Evolutionary conservation across 2,888 invertebrate genomes (phyloP), one percentile per base, ranked within the genome.

Genomic region (Caenorhabditis parvicauda): DNA sequence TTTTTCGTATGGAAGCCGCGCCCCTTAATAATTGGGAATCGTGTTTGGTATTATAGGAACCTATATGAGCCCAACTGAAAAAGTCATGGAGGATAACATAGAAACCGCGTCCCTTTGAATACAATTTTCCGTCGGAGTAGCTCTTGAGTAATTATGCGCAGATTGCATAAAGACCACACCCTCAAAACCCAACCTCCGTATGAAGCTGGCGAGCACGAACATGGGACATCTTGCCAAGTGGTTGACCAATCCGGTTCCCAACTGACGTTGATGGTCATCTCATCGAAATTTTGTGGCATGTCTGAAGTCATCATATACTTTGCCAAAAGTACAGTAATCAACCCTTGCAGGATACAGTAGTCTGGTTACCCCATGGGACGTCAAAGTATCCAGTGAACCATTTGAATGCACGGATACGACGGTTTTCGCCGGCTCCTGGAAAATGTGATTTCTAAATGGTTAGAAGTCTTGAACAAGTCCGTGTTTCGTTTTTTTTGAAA

Each of bases 381-480:
- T 55, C 66, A 51, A 77, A 77, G 49, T 74, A 77, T 12, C 63
- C 54, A 49, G 67, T 67, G 70, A 76, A 76, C 76, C 76, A 76
- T 46, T 76, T 76, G 65, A 75, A 75, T 12, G 76, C 76, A 55
- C 74, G 74, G 60, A 76, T 76, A 38, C 76, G 57, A 44, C 76
- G 64, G 12, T 64, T 68, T 41, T 76, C 76, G 39, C 76, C 76
- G n/a, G 74, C n/a, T n/a, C n/a, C n/a, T n/a, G n/a, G n/a, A n/a
- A n/a, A n/a, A n/a, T n/a, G n/a, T n/a, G n/a, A n/a, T n/a, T n/a
- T n/a, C n/a, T n/a, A n/a, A n/a, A n/a, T n/a, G n/a, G n/a, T n/a
- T n/a, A n/a, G n/a, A n/a, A n/a, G n/a, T n/a, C n/a, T n/a, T n/a
- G n/a, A n/a, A n/a, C n/a, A n/a, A n/a, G n/a, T n/a, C n/a, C n/a